A percentile compares a stretch with the other conserved stretches of the same genome.
phyloP scores from a whole-genome alignment of 2,888 invertebrate species.

The Achlya flavicornis region DNA sequence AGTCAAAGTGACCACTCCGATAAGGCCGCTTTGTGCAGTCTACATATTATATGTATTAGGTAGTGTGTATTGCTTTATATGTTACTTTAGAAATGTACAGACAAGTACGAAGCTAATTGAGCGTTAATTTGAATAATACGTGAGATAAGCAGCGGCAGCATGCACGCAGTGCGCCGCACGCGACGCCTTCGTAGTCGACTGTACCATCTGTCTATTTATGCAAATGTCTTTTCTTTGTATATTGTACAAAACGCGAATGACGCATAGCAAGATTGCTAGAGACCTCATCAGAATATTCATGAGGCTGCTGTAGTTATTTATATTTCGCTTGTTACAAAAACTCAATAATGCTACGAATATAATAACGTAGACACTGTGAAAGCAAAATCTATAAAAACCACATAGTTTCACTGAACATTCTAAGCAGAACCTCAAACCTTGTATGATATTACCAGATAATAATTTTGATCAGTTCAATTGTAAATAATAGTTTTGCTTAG shows the following conservation, averaged over 20 bases:
- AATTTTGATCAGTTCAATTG: background rate
- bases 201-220: conserved; percentile 12
- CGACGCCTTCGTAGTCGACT: conserved; percentile 2
- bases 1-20: background rate
- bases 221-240: conserved; percentile 5
- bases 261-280: conserved; percentile 16
- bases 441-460: background rate
- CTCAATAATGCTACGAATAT: background rate
- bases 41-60: background rate
- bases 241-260: conserved; percentile 20
- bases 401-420: background rate
- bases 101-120: conserved; percentile 4
- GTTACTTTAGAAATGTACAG: conserved; percentile 3
- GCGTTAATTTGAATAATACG: background rate
- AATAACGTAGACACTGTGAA: background rate
- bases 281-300: conserved; percentile 28
- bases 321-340: conserved; percentile 10
- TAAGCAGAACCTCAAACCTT: background rate
- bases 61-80: conserved; percentile 2
- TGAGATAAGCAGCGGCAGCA: background rate
- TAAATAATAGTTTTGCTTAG: conserved; percentile 1
- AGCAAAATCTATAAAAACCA: background rate
- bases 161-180: background rate
- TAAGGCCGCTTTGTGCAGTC: conserved; percentile 4
- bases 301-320: conserved; percentile 19